Conservation (phyloP, 2,888 invertebrate species). For the Macrosiphum euphorbiae region DNA sequence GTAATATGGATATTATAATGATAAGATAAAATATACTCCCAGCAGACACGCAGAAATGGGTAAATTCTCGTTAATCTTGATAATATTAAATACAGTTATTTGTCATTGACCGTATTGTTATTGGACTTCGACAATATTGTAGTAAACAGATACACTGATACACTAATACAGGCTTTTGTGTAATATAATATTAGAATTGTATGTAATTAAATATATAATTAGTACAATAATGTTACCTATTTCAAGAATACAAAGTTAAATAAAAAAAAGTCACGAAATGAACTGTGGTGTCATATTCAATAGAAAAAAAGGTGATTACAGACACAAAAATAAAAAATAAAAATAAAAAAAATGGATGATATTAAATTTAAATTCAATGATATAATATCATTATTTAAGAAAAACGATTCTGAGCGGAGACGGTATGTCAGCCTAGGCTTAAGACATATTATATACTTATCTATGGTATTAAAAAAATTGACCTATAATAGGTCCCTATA, state of each 20-base stretch:
- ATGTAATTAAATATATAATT: not conserved
- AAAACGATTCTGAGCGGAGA: too few species aligned
- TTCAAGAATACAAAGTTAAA: not conserved
- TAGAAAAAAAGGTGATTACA: too few species aligned
- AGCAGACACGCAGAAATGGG: not conserved
- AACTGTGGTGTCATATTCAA: not conserved
- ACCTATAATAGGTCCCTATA: too few species aligned
- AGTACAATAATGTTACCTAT: not conserved
- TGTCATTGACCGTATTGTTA: not conserved
- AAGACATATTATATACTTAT: too few species aligned
- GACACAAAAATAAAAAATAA: too few species aligned
- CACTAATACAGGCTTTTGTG: not conserved
- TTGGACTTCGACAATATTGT: not conserved
- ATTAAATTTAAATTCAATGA: too few species aligned
- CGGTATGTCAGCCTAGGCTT: too few species aligned
- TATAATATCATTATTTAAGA: too few species aligned
- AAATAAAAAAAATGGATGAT: too few species aligned
- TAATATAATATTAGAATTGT: too few species aligned
- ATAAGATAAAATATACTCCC: not conserved
- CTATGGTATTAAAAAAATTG: too few species aligned
- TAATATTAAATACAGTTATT: not conserved
- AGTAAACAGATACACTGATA: not conserved
- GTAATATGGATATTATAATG: not conserved
- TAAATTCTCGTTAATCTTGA: not conserved
- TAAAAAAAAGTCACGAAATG: not conserved